Evolutionary conservation across 2,797 vertebrate species (phyloP).

Genomic region (Gymnoscopelus braueri): DNA sequence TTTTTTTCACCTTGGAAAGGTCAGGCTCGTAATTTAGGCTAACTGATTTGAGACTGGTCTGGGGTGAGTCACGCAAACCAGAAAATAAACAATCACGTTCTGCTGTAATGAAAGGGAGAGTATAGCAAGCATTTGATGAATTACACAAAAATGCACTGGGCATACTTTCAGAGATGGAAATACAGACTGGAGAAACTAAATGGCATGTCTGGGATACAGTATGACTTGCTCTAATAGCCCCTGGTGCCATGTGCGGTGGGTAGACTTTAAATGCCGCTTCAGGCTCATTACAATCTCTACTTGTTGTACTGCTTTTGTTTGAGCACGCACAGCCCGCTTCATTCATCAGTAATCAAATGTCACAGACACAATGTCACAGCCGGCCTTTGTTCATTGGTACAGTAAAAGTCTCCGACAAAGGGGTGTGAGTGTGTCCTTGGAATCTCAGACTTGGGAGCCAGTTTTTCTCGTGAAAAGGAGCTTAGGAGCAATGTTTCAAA

Average conservation of each 20-base stretch:
- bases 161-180: constrained; percentile 62
- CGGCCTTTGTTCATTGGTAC: too few relatives aligned
- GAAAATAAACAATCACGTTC: constrained; percentile 51
- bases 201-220: constrained; percentile 60
- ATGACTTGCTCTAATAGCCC: constrained; percentile 53
- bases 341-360: constrained; percentile 28
- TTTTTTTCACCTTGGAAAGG: constrained; percentile 54
- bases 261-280: constrained; percentile 37
- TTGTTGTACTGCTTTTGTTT: constrained; percentile 13
- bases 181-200: constrained; percentile 46
- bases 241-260: constrained; percentile 53
- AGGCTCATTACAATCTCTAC: neutral
- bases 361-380: neutral
- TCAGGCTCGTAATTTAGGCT: constrained; percentile 52
- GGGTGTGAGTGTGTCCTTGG: neutral
- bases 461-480: constrained; percentile 1
- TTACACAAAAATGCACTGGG: constrained; percentile 64
- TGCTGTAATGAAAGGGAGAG: constrained; percentile 66
- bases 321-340: neutral
- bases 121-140: constrained; percentile 60
- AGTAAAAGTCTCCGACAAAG: too few relatives aligned
- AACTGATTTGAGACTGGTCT: constrained; percentile 33
- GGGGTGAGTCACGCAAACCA: constrained; percentile 70
- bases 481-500: constrained; percentile 1
- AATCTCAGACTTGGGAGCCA: constrained; percentile 11